Evolutionary conservation across 2,113 vertebrate species (phyloP).

Genomic region (Salvelinus sp.): DNA sequence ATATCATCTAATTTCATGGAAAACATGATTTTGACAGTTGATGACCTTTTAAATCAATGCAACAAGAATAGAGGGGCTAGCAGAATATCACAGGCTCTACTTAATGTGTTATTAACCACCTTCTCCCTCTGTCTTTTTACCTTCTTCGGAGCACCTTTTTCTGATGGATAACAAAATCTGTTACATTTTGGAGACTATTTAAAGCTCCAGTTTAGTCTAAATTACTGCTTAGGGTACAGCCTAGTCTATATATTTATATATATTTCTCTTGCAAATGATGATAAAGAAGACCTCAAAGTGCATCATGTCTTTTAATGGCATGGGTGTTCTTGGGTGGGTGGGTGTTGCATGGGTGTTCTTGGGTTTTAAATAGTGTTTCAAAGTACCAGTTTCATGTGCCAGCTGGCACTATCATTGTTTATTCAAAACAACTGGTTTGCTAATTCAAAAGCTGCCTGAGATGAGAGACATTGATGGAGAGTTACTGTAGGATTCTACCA

Average conservation of each 20-base stretch:
- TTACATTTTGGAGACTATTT: constrained; percentile 42
- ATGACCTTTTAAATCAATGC: constrained; percentile 38
- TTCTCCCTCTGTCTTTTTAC: constrained; percentile 9
- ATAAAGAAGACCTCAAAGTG: constrained; percentile 53
- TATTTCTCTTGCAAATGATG: constrained; percentile 43
- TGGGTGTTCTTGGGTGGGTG: constrained; percentile 22
- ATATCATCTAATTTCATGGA: no score
- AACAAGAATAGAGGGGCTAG: constrained; percentile 7
- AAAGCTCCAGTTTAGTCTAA: constrained; percentile 35
- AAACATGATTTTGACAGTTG: no score
- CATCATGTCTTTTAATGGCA: constrained; percentile 47
- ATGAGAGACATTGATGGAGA: constrained; percentile 27
- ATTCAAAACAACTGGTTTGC: constrained; percentile 35
- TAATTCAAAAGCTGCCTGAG: constrained; percentile 20
- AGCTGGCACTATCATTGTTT: constrained; percentile 51
- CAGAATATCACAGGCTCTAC: constrained; percentile 33
- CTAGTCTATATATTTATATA: not conserved
- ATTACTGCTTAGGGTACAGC: constrained; percentile 29
- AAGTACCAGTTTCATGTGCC: constrained; percentile 41
- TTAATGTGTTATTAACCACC: constrained; percentile 30
- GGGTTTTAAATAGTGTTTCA: constrained; percentile 37
- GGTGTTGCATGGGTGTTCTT: constrained; percentile 32
- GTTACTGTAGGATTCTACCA: constrained; percentile 13
- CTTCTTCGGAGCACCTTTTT: constrained; percentile 11
- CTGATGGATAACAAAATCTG: constrained; percentile 34